Percentiles rank a stretch among this genome's conserved stretches.
Evolutionary conservation across 2,888 invertebrate genomes (phyloP).

Genomic region (Thyatira batis): DNA sequence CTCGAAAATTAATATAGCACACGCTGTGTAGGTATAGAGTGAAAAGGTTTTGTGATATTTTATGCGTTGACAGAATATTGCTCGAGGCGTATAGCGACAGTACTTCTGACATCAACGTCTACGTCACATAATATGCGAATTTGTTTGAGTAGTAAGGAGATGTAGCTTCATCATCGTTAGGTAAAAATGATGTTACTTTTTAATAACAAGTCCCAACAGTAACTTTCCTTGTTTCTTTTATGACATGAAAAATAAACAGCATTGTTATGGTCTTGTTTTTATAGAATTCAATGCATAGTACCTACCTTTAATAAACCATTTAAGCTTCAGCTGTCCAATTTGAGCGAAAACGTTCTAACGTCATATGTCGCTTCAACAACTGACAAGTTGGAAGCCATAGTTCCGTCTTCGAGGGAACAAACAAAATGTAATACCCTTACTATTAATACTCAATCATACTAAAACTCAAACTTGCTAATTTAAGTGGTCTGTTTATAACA

Average conservation of each 20-base stretch:
- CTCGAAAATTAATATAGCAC: not conserved
- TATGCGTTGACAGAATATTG: slow-evolving; percentile 37
- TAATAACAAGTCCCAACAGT: no score
- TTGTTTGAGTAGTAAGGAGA: slow-evolving; percentile 18
- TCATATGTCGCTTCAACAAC: slow-evolving; percentile 42
- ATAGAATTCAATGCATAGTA: not conserved
- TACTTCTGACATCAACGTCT: slow-evolving; percentile 31
- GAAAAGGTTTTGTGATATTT: slow-evolving; percentile 18
- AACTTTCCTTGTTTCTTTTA: no score
- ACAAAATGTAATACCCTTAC: slow-evolving; percentile 24
- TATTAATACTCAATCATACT: slow-evolving; percentile 19
- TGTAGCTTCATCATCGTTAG: not conserved
- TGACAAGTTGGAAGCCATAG: slow-evolving; percentile 30
- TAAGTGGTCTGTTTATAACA: not conserved
- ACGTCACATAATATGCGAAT: slow-evolving; percentile 29
- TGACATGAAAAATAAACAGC: no score
- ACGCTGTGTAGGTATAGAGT: not conserved
- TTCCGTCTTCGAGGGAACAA: slow-evolving; percentile 21
- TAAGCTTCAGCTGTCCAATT: slow-evolving; percentile 36
- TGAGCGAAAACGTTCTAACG: slow-evolving; percentile 41
- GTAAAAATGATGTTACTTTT: not conserved
- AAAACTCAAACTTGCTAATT: no score
- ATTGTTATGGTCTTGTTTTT: no score
- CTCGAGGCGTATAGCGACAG: slow-evolving; percentile 35
- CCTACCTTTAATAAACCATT: slow-evolving; percentile 11